Conservation (phyloP, 2,888 invertebrate genomes). For the Xanthia icteritia region DNA sequence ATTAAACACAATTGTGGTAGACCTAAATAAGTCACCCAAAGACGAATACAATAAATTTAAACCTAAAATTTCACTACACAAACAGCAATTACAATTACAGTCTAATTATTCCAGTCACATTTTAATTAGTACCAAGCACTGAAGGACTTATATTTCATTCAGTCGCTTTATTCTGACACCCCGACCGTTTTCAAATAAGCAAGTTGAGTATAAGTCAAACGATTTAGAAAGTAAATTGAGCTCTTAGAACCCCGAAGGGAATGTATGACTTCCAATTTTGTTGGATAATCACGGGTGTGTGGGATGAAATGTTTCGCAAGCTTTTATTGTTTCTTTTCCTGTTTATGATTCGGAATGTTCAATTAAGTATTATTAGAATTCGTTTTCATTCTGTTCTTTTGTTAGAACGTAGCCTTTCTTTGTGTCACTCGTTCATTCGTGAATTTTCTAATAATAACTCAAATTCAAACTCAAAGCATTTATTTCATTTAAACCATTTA, state of each 20-base stretch:
- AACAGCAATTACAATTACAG: constrained; percentile 29
- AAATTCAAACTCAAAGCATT: not conserved
- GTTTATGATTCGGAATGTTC: constrained; percentile 40
- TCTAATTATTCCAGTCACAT: constrained; percentile 33
- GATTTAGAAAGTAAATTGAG: constrained; percentile 57
- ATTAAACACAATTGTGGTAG: constrained; percentile 15
- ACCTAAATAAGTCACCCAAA: not conserved
- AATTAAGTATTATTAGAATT: constrained; percentile 36
- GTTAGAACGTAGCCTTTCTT: not conserved
- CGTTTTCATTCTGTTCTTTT: not conserved
- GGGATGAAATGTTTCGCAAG: constrained; percentile 30
- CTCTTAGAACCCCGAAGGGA: constrained; percentile 32
- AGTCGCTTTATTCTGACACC: constrained; percentile 53
- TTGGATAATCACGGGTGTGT: constrained; percentile 43
- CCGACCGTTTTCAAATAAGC: constrained; percentile 57
- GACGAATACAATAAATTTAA: constrained; percentile 14
- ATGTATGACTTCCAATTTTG: constrained; percentile 54
- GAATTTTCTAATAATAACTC: not conserved
- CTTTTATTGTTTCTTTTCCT: constrained; percentile 44
- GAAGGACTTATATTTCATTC: constrained; percentile 56
- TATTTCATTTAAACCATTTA: too few species aligned
- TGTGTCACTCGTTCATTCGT: not conserved
- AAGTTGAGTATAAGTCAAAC: constrained; percentile 44
- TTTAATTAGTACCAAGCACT: constrained; percentile 47
- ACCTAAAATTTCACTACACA: constrained; percentile 22